A percentile compares a stretch with the other conserved stretches of the same genome.
phyloP scores from a whole-genome alignment of 2,113 vertebrate genomes.

The Noctilio leporinus region DNA sequence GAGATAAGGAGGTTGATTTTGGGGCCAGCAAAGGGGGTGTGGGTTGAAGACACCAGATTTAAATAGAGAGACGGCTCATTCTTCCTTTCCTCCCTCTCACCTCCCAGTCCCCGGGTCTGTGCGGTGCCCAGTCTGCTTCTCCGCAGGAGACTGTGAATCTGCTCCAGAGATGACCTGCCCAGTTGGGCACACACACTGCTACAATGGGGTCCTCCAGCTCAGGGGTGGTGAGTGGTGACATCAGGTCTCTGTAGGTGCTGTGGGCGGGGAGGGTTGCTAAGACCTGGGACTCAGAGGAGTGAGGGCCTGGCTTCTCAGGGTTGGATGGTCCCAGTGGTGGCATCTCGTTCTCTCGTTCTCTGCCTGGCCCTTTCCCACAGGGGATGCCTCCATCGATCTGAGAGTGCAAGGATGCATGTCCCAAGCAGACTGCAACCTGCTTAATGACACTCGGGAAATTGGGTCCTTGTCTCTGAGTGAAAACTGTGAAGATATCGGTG shows the following conservation, averaged over 20 bases:
- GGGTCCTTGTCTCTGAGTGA: neutral
- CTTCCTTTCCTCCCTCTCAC: neutral
- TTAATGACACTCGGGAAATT: neutral
- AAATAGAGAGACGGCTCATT: neutral
- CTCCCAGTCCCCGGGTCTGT: neutral
- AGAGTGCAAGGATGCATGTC: constrained; percentile 35
- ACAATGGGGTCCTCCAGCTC: neutral
- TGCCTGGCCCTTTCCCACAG: neutral
- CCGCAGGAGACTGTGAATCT: accelerated
- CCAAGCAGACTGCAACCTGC: constrained; percentile 34
- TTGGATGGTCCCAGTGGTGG: accelerated
- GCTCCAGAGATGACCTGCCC: neutral
- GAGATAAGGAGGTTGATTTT: neutral
- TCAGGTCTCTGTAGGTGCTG: accelerated
- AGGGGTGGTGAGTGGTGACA: neutral
- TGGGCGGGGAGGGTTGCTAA: neutral
- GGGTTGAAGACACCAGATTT: too few relatives aligned
- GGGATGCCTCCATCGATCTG: accelerated
- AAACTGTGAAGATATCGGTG: neutral
- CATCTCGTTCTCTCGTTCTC: neutral
- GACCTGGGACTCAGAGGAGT: neutral
- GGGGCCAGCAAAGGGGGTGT: accelerated
- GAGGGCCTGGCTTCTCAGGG: neutral
- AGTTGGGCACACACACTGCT: neutral
- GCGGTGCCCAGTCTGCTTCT: constrained; percentile 43